These are phyloP conservation scores for Mohoua ochrocephala DNA, from an alignment of 2,113 vertebrate genomes.

Conservation along the genomic window DNA sequence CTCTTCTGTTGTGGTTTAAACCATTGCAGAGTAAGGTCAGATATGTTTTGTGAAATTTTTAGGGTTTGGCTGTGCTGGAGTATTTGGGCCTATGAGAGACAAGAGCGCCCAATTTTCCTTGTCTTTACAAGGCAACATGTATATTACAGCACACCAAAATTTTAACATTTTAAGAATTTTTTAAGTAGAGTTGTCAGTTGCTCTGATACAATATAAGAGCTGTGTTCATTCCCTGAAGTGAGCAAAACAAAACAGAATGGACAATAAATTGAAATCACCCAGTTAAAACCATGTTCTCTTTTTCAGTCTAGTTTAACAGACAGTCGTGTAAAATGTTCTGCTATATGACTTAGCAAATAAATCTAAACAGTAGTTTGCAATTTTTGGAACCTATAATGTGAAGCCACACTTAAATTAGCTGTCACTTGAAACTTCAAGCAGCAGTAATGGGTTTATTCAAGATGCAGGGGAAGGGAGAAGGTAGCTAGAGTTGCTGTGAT, in stretches of 20 bases:
- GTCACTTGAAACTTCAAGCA: conserved; percentile 21
- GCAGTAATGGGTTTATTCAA: not conserved
- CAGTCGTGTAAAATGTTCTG: not conserved
- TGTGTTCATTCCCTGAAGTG: not conserved
- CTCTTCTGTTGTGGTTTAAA: not conserved
- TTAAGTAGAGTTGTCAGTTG: fast-evolving
- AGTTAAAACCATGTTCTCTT: not conserved
- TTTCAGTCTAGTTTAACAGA: not conserved
- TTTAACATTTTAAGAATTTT: not conserved
- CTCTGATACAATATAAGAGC: not conserved
- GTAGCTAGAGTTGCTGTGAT: not conserved
- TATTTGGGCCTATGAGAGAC: not conserved
- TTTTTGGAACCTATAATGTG: not conserved
- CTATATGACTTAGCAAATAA: not conserved
- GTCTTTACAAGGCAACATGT: not conserved
- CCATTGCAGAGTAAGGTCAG: not conserved
- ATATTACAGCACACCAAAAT: not conserved
- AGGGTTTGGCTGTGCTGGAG: not conserved
- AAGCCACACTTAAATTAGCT: conserved; percentile 27
- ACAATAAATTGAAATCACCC: not conserved
- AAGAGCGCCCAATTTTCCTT: not conserved
- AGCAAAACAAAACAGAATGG: not conserved
- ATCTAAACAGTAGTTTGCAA: not conserved
- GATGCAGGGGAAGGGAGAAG: not conserved
- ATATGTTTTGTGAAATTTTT: not conserved